Conservation (phyloP, 2,888 invertebrate species). For the Tenthredo livida region DNA sequence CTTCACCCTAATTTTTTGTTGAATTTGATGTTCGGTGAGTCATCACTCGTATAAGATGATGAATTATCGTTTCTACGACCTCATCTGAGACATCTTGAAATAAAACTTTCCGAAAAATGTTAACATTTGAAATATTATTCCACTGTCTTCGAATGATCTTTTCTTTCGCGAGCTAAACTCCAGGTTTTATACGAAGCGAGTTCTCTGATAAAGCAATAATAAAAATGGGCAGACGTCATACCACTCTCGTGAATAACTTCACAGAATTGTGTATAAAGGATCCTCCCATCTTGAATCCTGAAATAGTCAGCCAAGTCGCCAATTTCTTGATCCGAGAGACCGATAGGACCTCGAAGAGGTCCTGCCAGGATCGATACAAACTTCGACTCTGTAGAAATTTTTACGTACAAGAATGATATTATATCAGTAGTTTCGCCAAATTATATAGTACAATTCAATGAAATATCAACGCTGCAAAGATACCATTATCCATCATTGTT, state of each 20-base stretch:
- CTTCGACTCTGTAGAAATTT: conserved; percentile 82
- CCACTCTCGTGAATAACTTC: conserved; percentile 86
- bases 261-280: conserved; percentile 88
- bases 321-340: conserved; percentile 87
- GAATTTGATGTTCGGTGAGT: neutral
- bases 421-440: neutral
- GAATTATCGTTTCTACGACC: neutral
- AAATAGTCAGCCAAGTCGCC: conserved; percentile 88
- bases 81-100: neutral
- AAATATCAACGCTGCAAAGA: neutral
- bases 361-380: conserved; percentile 87
- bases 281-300: conserved; percentile 88
- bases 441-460: neutral
- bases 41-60: neutral
- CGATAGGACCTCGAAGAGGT: conserved; percentile 84
- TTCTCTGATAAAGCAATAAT: neutral
- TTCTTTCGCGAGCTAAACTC: neutral
- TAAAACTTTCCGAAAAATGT: neutral
- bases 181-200: neutral
- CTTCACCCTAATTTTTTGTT: neutral
- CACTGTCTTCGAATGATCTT: no score
- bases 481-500: neutral
- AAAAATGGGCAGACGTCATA: conserved; percentile 68
- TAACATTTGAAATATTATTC: neutral
- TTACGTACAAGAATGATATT: neutral